A percentile compares a stretch with the other conserved stretches of the same genome.
phyloP scores from a whole-genome alignment of 2,888 invertebrate species.

The Harmothoe impar region DNA sequence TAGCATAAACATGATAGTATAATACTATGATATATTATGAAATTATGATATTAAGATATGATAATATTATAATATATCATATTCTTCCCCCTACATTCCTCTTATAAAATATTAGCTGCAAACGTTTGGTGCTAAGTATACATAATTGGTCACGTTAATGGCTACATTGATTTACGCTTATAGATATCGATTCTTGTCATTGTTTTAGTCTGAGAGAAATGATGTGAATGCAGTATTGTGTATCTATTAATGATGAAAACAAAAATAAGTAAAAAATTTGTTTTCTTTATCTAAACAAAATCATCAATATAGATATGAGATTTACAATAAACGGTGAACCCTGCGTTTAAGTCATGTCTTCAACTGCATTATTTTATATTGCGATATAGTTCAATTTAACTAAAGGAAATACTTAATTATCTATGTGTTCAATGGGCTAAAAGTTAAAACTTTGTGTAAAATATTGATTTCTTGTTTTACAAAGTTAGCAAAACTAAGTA shows the following conservation, averaged over 20 bases:
- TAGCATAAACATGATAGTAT: background rate
- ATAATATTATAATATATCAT: background rate
- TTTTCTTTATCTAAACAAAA: background rate
- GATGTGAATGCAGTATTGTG: slow-evolving; percentile 45
- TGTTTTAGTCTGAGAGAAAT: slow-evolving; percentile 28
- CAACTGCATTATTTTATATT: background rate
- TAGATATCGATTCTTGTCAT: slow-evolving; percentile 34
- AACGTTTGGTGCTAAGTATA: slow-evolving; percentile 45
- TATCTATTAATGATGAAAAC: background rate
- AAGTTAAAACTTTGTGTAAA: background rate
- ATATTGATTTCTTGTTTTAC: background rate
- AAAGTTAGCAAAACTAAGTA: background rate
- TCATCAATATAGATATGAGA: slow-evolving; percentile 1
- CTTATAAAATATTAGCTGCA: slow-evolving; percentile 39
- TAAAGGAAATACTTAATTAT: background rate
- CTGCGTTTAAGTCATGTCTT: background rate
- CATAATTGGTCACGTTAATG: background rate
- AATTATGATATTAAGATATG: too few relatives aligned
- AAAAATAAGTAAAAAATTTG: background rate
- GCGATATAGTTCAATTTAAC: background rate
- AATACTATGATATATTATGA: too few relatives aligned
- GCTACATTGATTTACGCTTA: slow-evolving; percentile 29
- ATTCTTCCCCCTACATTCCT: slow-evolving; percentile 39
- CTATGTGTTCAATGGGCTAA: slow-evolving; percentile 1
- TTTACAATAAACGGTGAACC: background rate